Base-by-base conservation (phyloP, 2,113 vertebrate genomes). In the Etheostoma spectabile region DNA sequence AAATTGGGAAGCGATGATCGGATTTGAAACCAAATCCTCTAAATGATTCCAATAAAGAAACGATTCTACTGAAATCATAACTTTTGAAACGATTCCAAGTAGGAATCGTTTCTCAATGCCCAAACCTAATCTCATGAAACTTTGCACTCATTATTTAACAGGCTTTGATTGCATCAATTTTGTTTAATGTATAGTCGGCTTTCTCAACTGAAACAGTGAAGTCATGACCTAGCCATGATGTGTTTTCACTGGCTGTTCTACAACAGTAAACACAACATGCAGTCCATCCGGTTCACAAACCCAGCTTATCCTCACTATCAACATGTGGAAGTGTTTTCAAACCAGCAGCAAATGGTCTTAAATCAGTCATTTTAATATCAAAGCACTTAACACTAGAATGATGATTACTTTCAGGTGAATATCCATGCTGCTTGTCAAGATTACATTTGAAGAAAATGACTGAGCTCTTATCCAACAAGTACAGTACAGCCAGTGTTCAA, bases 351-450 rank as follows among this genome's bases (percentile, higher is more conserved):
- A 94, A 95, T 91, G 86, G 89, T 89, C 93, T 94, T 91, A 93
- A 94, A 94, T 94, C 90, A 95, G 88, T 95, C 91, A 94, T 94
- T 95, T 94, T 93, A 94, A 95, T 95, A 95, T 95, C 94, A 95
- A 95, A 95, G 93, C 92, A 93, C 93, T 95, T 95, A 94, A 95
- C 93, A 93, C 92, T 86, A 92, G 90, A 91, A 93, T 91, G 91
- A 90, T 95, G 94, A 95, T 95, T 94, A 92, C 90, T 96, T 95
- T 89, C 95, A 95, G 95, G 88, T 93, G 92, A 85, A 91, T 61
- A 90, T 82, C 86, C 89, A 78, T 87, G 83, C 88, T 69, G 80
- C 87, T 90, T 93, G 93, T 96, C 94, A 92, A 80, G 91, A 86
- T 75, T 90, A 76, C 91, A 89, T 91, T 92, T 92, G 88, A 89